Conservation (phyloP, 2,888 invertebrate genomes). For the Troides aeacus region DNA sequence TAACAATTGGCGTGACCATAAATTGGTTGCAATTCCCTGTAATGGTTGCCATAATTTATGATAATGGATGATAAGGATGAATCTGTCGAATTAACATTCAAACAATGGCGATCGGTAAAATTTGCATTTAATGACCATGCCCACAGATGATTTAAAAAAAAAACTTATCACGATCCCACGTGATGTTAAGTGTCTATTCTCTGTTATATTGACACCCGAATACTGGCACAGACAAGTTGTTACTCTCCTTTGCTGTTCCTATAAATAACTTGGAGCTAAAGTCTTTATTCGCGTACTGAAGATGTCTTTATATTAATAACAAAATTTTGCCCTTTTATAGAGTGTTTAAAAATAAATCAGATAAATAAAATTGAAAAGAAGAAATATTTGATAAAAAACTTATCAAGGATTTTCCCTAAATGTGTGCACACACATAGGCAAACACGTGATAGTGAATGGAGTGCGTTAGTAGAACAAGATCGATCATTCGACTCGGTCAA, state of each 20-base stretch:
- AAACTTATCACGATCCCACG: too few relatives aligned
- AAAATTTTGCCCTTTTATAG: too few relatives aligned
- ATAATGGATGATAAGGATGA: slow-evolving; percentile 16
- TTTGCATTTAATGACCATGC: not conserved
- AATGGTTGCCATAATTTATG: slow-evolving; percentile 13
- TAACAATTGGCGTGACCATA: slow-evolving; percentile 21
- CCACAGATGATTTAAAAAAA: too few relatives aligned
- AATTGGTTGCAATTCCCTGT: slow-evolving; percentile 12
- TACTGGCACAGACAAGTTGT: too few relatives aligned
- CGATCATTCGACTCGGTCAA: slow-evolving; percentile 36
- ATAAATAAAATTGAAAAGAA: not conserved
- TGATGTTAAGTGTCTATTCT: too few relatives aligned
- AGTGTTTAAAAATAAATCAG: too few relatives aligned
- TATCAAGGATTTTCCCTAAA: not conserved
- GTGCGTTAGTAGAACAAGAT: slow-evolving; percentile 46
- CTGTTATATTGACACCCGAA: too few relatives aligned
- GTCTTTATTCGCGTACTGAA: too few relatives aligned
- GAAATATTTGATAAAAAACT: not conserved
- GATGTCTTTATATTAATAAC: too few relatives aligned
- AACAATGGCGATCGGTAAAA: not conserved
- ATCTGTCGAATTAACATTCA: slow-evolving; percentile 7
- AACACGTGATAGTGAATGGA: slow-evolving; percentile 31
- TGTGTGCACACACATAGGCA: slow-evolving; percentile 34
- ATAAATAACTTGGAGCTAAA: too few relatives aligned
- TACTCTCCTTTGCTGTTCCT: too few relatives aligned